These are phyloP conservation scores for Lacanobia wlatinum DNA, from an alignment of 2,888 invertebrate genomes.

Conservation along the genomic window DNA sequence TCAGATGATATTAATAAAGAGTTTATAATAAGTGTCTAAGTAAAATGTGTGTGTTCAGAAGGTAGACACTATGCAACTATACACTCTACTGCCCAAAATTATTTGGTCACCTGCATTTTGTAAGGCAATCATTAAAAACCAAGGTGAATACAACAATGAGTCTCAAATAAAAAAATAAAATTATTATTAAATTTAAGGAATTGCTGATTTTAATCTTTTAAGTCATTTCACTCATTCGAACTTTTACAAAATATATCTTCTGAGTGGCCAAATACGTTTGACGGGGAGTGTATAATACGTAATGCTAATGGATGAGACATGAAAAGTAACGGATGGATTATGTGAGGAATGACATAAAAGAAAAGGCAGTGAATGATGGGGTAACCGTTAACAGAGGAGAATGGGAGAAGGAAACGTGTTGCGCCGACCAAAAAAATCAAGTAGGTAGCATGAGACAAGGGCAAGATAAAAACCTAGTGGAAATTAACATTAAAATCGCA, in stretches of 20 bases:
- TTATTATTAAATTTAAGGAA: not conserved
- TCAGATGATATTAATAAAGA: not conserved
- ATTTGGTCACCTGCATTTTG: no score
- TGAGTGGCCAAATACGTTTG: not conserved
- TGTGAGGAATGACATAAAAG: not conserved
- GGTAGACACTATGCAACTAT: not conserved
- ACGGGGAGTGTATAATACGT: not conserved
- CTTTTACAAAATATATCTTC: not conserved
- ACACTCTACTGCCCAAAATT: no score
- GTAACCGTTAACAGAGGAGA: no score
- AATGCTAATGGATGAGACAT: not conserved
- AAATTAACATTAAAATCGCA: no score
- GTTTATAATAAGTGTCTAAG: not conserved
- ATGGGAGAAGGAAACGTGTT: no score
- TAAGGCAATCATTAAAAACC: no score
- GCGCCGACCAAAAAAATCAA: not conserved
- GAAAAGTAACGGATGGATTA: not conserved
- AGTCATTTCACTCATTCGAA: not conserved
- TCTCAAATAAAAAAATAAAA: no score
- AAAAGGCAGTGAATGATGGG: not conserved
- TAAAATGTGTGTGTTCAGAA: not conserved
- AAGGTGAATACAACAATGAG: no score
- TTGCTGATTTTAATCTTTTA: not conserved
- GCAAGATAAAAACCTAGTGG: no score
- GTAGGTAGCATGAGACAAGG: not conserved